Base-by-base conservation (phyloP, 2,797 vertebrate genomes). In the Enteromius paludinosus region DNA sequence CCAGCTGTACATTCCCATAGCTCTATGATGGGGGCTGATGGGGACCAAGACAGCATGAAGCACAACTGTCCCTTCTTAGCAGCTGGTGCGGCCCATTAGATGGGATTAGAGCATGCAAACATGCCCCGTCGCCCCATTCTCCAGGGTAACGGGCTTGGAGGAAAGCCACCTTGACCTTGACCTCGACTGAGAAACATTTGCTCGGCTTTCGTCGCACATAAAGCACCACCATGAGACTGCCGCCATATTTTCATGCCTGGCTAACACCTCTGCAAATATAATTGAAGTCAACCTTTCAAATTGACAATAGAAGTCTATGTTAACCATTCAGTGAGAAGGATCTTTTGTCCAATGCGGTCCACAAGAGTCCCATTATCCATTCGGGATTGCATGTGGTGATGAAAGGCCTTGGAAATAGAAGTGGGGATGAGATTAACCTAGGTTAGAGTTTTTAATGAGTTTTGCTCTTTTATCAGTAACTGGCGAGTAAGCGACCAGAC, bases 1-100 rank as follows among this genome's bases (percentile, higher is more conserved):
- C 89, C 88, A 89, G 88, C 85, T 89, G 90, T 85, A 83, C 85
- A 73, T 88, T 84, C 84, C 90, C 86, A 84, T 77, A 71, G 74
- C 52, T 49, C 12, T 82, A 87, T 85, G 74, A 79, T 71, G 81
- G 45, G 43, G 78, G 30, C 83, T 41, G 38, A 64, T 84, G 47
- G 79, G 78, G 76, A 84, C 20, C 66, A 66, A 66, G 62, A 71
- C 66, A 30, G 83, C 25, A 35, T 11, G 20, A 74, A 76, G 62
- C 82, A 85, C 83, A 87, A 89, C 88, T 90, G 88, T 85, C 64
- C 65, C 56, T 76, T 81, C 49, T 86, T 56, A 65, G 81, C 88
- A 69, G 69, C 78, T 85, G 86, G 84, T 82, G 41, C 43, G 65
- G 10, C 70, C 86, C 78, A 84, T 88, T 90, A 87, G 70, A 78